Conservation (phyloP, 2,888 invertebrate genomes). For the Macaria notata region DNA sequence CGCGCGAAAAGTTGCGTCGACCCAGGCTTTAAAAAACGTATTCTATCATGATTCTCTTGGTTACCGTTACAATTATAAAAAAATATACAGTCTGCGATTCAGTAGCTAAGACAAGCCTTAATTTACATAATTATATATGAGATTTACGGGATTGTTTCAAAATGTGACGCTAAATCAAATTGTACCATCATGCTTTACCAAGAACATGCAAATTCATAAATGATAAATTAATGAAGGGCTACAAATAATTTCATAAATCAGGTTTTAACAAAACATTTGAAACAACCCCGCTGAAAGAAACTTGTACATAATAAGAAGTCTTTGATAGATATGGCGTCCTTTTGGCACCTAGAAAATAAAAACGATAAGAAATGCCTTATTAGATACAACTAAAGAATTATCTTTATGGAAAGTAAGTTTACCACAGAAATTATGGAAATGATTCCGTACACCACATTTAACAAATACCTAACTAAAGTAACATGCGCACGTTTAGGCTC, state of each 20-base stretch:
- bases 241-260: too few species aligned
- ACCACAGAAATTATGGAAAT: conserved; percentile 22
- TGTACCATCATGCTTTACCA: too few species aligned
- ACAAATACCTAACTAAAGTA: conserved; percentile 18
- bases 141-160: too few species aligned
- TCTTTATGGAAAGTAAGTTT: conserved; percentile 18
- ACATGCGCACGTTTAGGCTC: background rate
- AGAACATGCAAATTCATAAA: too few species aligned
- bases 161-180: background rate
- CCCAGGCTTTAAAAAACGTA: too few species aligned
- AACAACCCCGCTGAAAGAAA: background rate
- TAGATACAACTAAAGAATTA: conserved; percentile 3
- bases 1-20: too few species aligned
- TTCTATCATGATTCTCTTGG: too few species aligned
- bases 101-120: conserved; percentile 5
- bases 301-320: background rate
- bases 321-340: conserved; percentile 10
- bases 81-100: conserved; percentile 5
- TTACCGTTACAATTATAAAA: background rate
- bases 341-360: conserved; percentile 15
- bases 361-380: conserved; percentile 15
- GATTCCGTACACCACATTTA: conserved; percentile 18
- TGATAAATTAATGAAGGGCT: too few species aligned
- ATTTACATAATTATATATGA: background rate
- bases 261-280: too few species aligned